phyloP scores from a whole-genome alignment of 1,140 invertebrate genomes.

The Lucilia cuprina region DNA sequence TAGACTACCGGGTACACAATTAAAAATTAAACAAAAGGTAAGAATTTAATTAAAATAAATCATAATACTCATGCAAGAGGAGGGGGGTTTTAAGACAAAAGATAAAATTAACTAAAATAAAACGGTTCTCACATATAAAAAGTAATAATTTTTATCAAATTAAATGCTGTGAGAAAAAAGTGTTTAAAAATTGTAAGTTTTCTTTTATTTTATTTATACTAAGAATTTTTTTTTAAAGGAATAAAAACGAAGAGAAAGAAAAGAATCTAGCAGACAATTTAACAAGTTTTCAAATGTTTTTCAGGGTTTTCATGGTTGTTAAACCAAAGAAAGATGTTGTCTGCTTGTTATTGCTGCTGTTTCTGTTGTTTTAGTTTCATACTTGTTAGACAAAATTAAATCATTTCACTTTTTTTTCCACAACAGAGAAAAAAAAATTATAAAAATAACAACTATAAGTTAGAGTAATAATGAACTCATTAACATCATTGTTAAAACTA shows the following conservation, averaged over 20 bases:
- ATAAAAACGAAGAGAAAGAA: background rate
- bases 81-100: background rate
- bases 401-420: background rate
- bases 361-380: too few species aligned
- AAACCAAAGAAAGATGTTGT: background rate
- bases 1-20: background rate
- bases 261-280: background rate
- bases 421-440: background rate
- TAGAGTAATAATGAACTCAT: background rate
- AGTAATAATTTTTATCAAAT: background rate
- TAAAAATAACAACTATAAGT: background rate
- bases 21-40: background rate
- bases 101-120: background rate
- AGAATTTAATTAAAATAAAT: constrained; percentile 13
- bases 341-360: too few species aligned
- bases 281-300: background rate
- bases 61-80: background rate
- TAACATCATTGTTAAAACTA: background rate
- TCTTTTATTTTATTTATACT: background rate
- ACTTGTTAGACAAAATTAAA: background rate
- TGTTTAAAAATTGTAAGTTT: background rate
- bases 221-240: background rate
- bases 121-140: constrained; percentile 1
- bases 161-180: background rate
- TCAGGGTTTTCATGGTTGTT: background rate